Evolutionary conservation across 2,888 invertebrate genomes (phyloP), one percentile per base, ranked within the genome.

Genomic region (Endotricha flammealis): DNA sequence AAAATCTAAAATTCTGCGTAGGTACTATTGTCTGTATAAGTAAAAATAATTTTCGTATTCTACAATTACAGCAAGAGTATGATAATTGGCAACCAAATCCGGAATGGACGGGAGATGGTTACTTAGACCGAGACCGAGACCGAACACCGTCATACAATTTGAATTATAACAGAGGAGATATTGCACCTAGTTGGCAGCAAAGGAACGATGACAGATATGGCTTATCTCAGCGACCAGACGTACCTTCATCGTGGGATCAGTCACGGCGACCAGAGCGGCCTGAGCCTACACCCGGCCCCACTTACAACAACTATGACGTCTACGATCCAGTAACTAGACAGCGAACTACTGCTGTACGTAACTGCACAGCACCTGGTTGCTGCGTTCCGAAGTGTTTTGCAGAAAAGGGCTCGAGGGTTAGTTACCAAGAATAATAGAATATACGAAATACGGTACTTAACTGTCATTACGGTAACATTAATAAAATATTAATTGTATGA

Each of bases 301-400:
- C 12, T 66, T 27, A 27, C 4, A 49, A 45, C 12, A 76, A 74
- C 51, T 80, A 64, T 44, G 72, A 73, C 10, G 58, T 74, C 0
- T 82, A 77, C 44, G 80, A 86, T 41, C 81, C 79, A 4, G 54
- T 61, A 8, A 83, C 83, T 1, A 67, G 58, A 63, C 86, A 54
- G 77, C 88, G 55, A 40, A 66, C 75, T 1, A 63, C 71, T n/a
- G 60, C 64, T 14, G 79, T 81, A n/a, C 87, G 87, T 29, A 91
- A 92, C 57, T 92, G 92, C 53, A 90, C 89, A 1, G 91, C 88
- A 7, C 87, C 90, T 0, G 92, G 90, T 38, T 91, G 91, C 55
- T 95, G 95, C 61, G 89, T 90, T 24, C 95, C 95, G 0, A 95
- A 95, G 87, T 96, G 96, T 74, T 92, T 94, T 48, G 95, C 96